These are phyloP conservation scores for Galeopterus variegatus DNA, from an alignment of 2,113 vertebrate species.

Conservation along the genomic window DNA sequence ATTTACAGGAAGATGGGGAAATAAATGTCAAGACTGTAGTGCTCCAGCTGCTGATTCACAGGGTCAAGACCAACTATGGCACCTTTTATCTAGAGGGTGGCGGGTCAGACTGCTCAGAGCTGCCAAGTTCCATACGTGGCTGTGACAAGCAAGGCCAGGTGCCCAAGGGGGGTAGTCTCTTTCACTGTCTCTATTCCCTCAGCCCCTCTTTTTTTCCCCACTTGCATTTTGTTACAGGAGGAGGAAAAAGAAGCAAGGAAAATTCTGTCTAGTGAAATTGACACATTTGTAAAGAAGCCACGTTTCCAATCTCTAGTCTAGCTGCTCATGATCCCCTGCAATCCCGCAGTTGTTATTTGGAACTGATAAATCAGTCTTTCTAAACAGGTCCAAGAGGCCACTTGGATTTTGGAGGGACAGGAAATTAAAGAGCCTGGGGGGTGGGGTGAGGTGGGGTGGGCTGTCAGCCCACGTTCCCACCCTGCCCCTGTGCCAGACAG, in stretches of 20 bases:
- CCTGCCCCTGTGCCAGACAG: neutral
- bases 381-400: conserved; percentile 36
- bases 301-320: conserved; percentile 9
- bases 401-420: conserved; percentile 44
- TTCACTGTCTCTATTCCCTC: neutral
- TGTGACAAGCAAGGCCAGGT: neutral
- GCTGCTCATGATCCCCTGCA: conserved; percentile 10
- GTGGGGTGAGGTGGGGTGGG: too few relatives aligned
- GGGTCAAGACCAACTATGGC: conserved; percentile 8
- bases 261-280: conserved; percentile 55
- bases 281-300: conserved; percentile 65
- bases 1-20: conserved; percentile 72
- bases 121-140: neutral
- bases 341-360: conserved; percentile 3
- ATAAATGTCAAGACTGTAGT: conserved; percentile 57
- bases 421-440: conserved; percentile 51
- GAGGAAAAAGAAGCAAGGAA: neutral
- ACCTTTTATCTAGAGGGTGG: neutral
- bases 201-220: neutral
- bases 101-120: neutral
- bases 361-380: conserved; percentile 57
- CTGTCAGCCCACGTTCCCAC: neutral
- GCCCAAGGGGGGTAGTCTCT: neutral
- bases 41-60: conserved; percentile 17
- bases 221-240: neutral